phyloP scores from a whole-genome alignment of 2,113 vertebrate species.

The Tor tambroides region DNA sequence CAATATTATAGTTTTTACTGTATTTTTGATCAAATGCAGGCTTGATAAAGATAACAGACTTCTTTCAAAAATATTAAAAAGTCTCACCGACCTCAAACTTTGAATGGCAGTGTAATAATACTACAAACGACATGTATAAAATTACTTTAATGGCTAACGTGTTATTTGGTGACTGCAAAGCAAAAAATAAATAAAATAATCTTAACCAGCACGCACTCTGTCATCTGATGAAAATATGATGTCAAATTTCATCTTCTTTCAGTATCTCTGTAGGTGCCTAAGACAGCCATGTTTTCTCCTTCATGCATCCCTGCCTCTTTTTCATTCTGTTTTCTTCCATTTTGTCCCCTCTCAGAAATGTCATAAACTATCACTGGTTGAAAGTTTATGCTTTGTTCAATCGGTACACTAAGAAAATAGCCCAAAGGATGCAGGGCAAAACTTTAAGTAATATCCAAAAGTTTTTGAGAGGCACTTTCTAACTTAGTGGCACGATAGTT shows the following conservation, averaged over 20 bases:
- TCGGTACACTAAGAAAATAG: not conserved
- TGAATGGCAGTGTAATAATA: no score
- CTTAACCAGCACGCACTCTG: not conserved
- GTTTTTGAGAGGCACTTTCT: not conserved
- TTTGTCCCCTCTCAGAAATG: not conserved
- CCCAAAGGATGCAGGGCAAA: not conserved
- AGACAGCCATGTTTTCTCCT: not conserved
- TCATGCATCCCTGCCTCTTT: constrained; percentile 30
- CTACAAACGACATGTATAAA: not conserved
- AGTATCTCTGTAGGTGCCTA: constrained; percentile 10
- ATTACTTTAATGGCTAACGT: not conserved
- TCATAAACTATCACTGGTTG: constrained; percentile 7
- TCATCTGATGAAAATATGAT: constrained; percentile 20
- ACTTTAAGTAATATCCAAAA: not conserved
- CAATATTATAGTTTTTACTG: not conserved
- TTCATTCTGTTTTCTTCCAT: constrained; percentile 9
- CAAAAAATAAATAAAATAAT: not conserved
- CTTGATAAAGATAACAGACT: not conserved
- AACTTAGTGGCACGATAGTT: not conserved
- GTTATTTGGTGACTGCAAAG: not conserved
- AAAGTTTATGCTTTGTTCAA: constrained; percentile 5
- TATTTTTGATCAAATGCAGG: not conserved
- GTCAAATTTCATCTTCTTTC: constrained; percentile 11
- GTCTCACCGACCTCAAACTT: no score
- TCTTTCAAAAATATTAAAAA: not conserved